These are phyloP conservation scores for Craseonycteris thonglongyai DNA, from an alignment of 2,113 vertebrate species.

Conservation along the genomic window DNA sequence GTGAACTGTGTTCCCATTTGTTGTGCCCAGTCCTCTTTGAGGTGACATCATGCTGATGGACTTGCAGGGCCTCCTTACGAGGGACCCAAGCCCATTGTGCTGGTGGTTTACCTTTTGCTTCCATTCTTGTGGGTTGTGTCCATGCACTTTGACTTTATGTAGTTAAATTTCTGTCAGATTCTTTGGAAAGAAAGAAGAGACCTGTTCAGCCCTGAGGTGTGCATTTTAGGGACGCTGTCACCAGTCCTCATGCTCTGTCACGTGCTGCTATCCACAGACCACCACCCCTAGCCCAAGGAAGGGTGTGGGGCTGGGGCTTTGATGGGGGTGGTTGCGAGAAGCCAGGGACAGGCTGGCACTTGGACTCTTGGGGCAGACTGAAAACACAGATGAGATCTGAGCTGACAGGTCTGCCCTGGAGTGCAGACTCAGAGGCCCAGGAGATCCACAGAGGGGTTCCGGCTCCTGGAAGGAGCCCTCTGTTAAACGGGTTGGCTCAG, in stretches of 20 bases:
- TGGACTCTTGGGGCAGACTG: background rate
- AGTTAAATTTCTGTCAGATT: background rate
- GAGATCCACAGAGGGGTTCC: background rate
- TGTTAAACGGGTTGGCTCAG: background rate
- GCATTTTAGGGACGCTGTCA: background rate
- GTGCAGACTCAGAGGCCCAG: rapidly evolving
- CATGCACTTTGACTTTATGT: background rate
- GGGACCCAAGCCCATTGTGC: background rate
- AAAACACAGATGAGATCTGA: background rate
- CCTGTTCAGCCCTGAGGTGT: background rate
- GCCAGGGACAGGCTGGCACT: background rate
- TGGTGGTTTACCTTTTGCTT: background rate
- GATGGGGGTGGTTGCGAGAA: background rate
- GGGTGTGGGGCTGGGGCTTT: background rate
- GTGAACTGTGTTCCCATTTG: background rate
- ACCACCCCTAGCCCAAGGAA: background rate
- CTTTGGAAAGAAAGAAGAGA: background rate
- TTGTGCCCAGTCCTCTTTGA: background rate
- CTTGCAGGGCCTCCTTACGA: background rate
- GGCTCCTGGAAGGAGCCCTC: background rate
- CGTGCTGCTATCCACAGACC: too few relatives aligned
- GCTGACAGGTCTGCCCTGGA: too few relatives aligned
- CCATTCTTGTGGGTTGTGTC: background rate
- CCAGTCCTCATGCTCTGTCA: too few relatives aligned
- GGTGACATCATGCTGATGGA: background rate